Evolutionary conservation across 2,888 invertebrate genomes (phyloP), one percentile per base, ranked within the genome.

Genomic region (Mesoligia furuncula): DNA sequence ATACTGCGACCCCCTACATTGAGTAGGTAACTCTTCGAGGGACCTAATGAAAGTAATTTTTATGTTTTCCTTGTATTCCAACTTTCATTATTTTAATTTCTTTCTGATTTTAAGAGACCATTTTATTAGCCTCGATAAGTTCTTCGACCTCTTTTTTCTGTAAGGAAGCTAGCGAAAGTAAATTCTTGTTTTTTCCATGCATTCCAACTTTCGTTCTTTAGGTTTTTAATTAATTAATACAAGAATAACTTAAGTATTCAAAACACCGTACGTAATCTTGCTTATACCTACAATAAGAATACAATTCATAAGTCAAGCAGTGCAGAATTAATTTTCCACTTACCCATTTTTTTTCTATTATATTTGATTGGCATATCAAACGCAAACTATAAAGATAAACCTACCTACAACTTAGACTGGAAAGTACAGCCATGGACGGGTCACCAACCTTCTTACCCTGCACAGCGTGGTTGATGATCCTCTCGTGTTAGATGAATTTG

Each of bases 101-200:
- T 66, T 68, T 73, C 15, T 13, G 67, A 64, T 61, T 61, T 54
- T 73, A 70, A 67, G 69, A 57, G 11, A 62, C 24, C 11, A 62
- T 64, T 70, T 82, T 83, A 85, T 72, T 73, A 70, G 57, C 73
- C 39, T 70, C 77, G 45, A 57, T 81, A 82, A 67, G 24, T 69
- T 71, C 5, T 54, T 59, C 59, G 62, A 70, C 83, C 77, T 73
- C 78, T 71, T 72, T 74, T 6, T 65, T 62, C 75, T 87, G 80
- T 87, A 89, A 90, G 86, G 90, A 91, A 91, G 59, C 77, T 68
- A 89, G 91, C 89, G 93, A 93, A 93, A 93, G 92, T 92, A 80
- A 88, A 83, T 81, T 83, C 72, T 80, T 85, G 68, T 68, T 85
- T 81, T 81, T 84, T 77, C 66, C 81, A 80, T 74, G 73, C 81